Evolutionary conservation across 2,888 invertebrate species (phyloP), one percentile per base, ranked within the genome.

Genomic region (Papilio elwesi): DNA sequence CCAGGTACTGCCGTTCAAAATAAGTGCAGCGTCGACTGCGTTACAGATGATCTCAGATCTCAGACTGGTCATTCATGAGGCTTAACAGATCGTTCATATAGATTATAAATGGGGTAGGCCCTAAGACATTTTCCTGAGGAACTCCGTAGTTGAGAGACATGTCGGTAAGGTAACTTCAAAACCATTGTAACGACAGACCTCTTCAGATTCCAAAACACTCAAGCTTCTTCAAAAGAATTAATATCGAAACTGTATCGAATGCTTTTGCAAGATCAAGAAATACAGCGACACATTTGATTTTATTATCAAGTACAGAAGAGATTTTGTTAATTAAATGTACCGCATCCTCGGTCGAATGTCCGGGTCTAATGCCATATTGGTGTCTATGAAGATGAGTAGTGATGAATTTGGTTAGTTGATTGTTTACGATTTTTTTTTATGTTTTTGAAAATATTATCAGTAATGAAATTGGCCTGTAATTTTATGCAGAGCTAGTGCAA

Each of bases 41-140:
- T 52, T 15, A 52, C 52, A 15, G 15, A 52, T 52, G 6, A 52
- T 15, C n/a, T 52, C 15, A 15, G 9, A 52, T 52, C 52, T 15
- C 15, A 15, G 52, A 52, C 36, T 26, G 15, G 26, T 26, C 13
- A 16, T n/a, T n/a, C n/a, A n/a, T n/a, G n/a, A n/a, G n/a, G n/a
- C n/a, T n/a, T n/a, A n/a, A n/a, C n/a, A n/a, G n/a, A n/a, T n/a
- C n/a, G n/a, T n/a, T n/a, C n/a, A n/a, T n/a, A n/a, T n/a, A n/a
- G n/a, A n/a, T n/a, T 7, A 62, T 62, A n/a, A 72, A 74, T 16
- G 72, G 57, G 6, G 70, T 74, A n/a, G 72, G 72, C 0, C 62
- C 63, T 8, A 74, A 52, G 12, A 74, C 63, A 57, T 70, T 74
- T 11, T 72, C 74, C 43, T 74, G 74, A 11, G 72, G 74, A 6